These are phyloP conservation scores for Hippocampus comes DNA, from an alignment of 2,113 vertebrate species.

Conservation along the genomic window DNA sequence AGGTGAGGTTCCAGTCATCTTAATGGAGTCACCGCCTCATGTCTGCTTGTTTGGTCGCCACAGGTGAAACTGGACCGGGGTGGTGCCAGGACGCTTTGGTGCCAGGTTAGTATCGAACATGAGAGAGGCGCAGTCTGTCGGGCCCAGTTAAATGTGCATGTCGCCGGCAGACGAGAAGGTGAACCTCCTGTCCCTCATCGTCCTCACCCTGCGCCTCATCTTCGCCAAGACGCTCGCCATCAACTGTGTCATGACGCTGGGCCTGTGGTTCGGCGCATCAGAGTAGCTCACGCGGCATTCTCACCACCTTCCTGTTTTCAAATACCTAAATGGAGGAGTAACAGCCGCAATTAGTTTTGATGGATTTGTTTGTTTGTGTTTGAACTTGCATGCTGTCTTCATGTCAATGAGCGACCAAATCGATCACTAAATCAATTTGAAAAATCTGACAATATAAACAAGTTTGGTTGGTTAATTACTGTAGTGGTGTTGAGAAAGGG, in stretches of 20 bases:
- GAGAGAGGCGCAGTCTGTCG: not conserved
- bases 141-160: not conserved
- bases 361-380: not conserved
- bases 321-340: not conserved
- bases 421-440: too few species aligned
- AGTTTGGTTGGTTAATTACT: too few species aligned
- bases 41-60: not conserved
- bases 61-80: not conserved
- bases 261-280: not conserved
- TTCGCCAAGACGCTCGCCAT: slow-evolving; percentile 2
- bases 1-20: not conserved
- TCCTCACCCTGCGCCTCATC: not conserved
- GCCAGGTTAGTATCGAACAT: not conserved
- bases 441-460: too few species aligned
- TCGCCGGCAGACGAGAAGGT: not conserved
- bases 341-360: too few species aligned
- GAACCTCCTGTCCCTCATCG: not conserved
- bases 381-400: not conserved
- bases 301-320: not conserved
- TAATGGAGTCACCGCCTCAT: not conserved
- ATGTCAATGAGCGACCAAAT: not conserved
- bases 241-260: not conserved
- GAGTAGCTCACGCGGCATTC: not conserved
- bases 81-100: not conserved
- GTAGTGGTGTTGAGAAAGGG: too few species aligned